Evolutionary conservation across 2,797 vertebrate species (phyloP).

Genomic region (Calcarius lapponicus): DNA sequence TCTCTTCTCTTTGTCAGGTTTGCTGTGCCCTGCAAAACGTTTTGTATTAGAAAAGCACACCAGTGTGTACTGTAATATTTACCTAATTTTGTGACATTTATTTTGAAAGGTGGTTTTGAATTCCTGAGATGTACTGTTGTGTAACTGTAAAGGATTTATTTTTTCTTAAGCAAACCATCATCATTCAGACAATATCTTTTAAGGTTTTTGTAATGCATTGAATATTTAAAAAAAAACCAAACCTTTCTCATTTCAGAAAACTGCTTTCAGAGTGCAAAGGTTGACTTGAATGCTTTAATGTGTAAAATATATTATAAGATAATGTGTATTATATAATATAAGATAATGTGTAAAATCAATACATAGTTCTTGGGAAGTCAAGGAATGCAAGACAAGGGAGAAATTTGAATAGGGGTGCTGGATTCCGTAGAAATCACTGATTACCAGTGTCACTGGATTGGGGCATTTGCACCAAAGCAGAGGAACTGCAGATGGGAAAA

Average conservation of each 20-base stretch:
- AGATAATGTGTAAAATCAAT: background rate
- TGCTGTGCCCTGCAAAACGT: background rate
- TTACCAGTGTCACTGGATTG: background rate
- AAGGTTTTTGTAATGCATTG: background rate
- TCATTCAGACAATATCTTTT: background rate
- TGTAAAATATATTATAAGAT: background rate
- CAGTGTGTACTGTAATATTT: background rate
- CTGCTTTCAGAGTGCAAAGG: background rate
- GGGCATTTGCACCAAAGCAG: background rate
- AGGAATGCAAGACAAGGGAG: background rate
- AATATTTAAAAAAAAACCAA: fast-evolving
- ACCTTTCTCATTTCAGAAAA: background rate
- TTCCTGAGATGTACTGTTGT: background rate
- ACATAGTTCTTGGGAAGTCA: background rate
- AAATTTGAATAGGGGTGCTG: background rate
- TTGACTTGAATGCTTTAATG: background rate
- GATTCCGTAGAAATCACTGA: background rate
- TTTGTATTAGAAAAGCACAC: background rate
- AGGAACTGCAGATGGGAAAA: conserved; percentile 32
- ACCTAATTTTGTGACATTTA: background rate
- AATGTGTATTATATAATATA: background rate
- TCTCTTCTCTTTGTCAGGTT: background rate
- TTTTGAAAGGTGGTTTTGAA: background rate
- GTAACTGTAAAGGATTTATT: background rate
- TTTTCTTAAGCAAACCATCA: background rate